Evolutionary conservation across 2,888 invertebrate species (phyloP).

Genomic region (Chydorus sphaericus): DNA sequence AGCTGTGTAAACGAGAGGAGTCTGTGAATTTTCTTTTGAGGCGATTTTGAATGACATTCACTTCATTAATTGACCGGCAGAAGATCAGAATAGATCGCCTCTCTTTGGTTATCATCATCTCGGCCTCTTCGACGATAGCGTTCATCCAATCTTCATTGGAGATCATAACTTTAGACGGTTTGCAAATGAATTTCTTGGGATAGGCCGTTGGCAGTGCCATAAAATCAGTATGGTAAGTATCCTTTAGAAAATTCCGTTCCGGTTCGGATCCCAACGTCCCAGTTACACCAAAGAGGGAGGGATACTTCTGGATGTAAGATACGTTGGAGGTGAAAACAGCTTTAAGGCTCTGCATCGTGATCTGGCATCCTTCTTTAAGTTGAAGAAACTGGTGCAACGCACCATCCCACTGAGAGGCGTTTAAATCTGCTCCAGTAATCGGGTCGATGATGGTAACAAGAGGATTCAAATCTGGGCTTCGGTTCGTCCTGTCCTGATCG

Average conservation of each 20-base stretch:
- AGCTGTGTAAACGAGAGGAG: constrained; percentile 17
- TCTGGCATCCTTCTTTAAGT: constrained; percentile 27
- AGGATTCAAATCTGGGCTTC: constrained; percentile 19
- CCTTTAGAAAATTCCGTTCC: constrained; percentile 24
- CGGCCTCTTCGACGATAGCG: constrained; percentile 15
- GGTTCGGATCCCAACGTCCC: constrained; percentile 28
- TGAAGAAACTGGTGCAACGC: constrained; percentile 31
- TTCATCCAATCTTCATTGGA: constrained; percentile 16
- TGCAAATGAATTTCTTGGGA: constrained; percentile 15
- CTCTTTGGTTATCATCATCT: constrained; percentile 16
- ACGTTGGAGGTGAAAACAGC: constrained; percentile 30
- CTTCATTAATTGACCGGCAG: constrained; percentile 21
- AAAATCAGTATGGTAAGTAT: constrained; percentile 24
- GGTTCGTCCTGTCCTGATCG: constrained; percentile 23
- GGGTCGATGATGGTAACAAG: constrained; percentile 25
- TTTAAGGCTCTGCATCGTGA: constrained; percentile 26
- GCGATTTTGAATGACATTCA: constrained; percentile 18
- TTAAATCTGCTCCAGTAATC: constrained; percentile 28
- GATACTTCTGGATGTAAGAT: constrained; percentile 18
- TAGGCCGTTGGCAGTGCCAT: constrained; percentile 26
- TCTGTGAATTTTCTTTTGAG: constrained; percentile 15
- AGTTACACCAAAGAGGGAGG: constrained; percentile 26
- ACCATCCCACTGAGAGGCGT: constrained; percentile 28
- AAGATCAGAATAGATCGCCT: constrained; percentile 25
- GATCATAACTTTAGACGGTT: background rate